phyloP scores from a whole-genome alignment of 1,140 invertebrate species.

The Oryctes rhinoceros region DNA sequence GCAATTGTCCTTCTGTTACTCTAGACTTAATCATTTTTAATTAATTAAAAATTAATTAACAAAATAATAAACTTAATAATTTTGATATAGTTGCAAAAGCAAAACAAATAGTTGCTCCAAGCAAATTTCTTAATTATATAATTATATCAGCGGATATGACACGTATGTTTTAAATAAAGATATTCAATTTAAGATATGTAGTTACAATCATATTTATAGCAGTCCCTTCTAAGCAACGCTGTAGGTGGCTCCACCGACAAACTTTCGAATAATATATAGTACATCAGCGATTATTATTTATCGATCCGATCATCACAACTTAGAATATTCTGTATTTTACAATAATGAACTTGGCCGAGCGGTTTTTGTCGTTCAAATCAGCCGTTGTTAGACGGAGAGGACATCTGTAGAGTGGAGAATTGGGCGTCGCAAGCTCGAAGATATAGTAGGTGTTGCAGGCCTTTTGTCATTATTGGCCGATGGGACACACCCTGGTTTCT shows the following conservation, averaged over 20 bases:
- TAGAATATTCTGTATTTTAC: neutral
- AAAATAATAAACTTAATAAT: too few species aligned
- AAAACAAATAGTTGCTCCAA: neutral
- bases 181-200: too few species aligned
- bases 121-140: too few species aligned
- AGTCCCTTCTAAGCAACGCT: too few species aligned
- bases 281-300: constrained; percentile 4
- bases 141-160: too few species aligned
- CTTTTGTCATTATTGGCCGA: constrained; percentile 13
- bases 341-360: constrained; percentile 2
- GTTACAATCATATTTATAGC: too few species aligned
- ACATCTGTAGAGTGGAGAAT: neutral
- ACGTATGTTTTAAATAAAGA: too few species aligned
- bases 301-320: neutral
- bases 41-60: too few species aligned
- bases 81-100: neutral
- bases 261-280: neutral
- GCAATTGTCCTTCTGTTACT: too few species aligned
- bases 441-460: neutral
- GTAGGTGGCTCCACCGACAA: neutral
- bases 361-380: neutral
- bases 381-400: neutral
- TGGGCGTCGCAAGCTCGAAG: constrained; percentile 8
- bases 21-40: too few species aligned
- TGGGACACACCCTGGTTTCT: constrained; percentile 12